Base-by-base conservation (phyloP, 1,140 invertebrate species). In the Leptoteleia sp. region DNA sequence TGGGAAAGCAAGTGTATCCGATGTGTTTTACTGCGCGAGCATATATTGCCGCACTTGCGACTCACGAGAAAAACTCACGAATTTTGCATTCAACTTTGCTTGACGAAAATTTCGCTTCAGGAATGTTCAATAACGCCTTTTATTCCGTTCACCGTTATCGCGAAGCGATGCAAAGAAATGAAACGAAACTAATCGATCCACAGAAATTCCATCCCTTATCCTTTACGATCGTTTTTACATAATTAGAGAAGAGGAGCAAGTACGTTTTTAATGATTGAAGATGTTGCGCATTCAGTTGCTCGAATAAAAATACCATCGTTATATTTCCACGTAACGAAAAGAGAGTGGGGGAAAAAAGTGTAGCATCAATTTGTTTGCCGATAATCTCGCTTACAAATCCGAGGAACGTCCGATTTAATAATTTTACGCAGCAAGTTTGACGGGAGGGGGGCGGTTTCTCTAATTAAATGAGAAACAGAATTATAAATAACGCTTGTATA, bases 1-100 rank as follows among this genome's bases (percentile, higher is more conserved):
- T 73, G 70, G 59, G 59, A 73, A 73, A 73, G 25, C 59, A 31
- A 57, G 40, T 73, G 54, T 59, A 71, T 59, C 67, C 67, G 8
- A 59, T 50, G 33, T 47, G 25, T 72, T 64, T 71, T 59, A 61
- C 45, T 33, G 38, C 8, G 9, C 9, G 16, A 72, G 40, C 57
- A 48, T 55, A 38, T 16, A 47, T 64, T 33, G 52, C 38, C 19
- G 38, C 29, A 42, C 27, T 62, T 31, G 17, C 17, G 31, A 64
- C 35, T 35, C 25, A 12, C 3, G 48, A 57, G 25, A 42, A 25
- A 55, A 54, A 43, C 15, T 57, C 11, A n/a, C 33, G 22, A 68
- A 68, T 68, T 57, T 47, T 9, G 42, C 13, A 68, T 70, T 31
- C 8, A 22, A 4, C 16, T 35, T 42, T 8, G 9, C 40, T 70